Evolutionary conservation across 2,113 vertebrate species (phyloP), one percentile per base, ranked within the genome.

Genomic region (Lepus timidus): DNA sequence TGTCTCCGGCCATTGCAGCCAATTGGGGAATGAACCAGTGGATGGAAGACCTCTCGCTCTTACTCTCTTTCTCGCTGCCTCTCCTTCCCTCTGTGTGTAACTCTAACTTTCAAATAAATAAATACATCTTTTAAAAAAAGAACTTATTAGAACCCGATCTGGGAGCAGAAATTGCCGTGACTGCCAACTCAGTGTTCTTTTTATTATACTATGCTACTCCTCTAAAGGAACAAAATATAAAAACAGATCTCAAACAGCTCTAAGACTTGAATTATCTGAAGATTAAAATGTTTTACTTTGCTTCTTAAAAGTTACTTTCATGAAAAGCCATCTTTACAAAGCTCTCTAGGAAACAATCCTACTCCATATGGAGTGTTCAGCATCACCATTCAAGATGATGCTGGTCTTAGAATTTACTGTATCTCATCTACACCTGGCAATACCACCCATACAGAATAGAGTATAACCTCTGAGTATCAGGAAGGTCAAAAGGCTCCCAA

Each of bases 231-330:
- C 61, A 78, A 84, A 80, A 33, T 85, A 62, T 62, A 67, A 84
- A 84, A 91, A 22, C 68, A 4, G 3, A 73, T 68, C 27, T 94
- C 52, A 90, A 39, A 23, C 23, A 90, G 22, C 44, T 71, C 52
- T 76, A 76, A 68, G 25, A 49, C 29, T 33, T 85, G 36, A 92
- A 94, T 94, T 93, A 90, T 36, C 7, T 84, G 55, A 94, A 89
- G 64, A 65, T 85, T 88, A 91, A 92, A 86, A 84, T 78, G 20
- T 58, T 87, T 74, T 94, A 22, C 31, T 92, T 81, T 78, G 27
- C 33, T 83, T 94, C 39, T 83, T 87, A 90, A 87, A 90, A 94
- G 71, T 25, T 79, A 49, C 83, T 86, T 94, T 93, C 71, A 96
- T 84, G 51, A 84, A 94, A 94, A 90, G 76, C 64, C 9, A 23